These are phyloP conservation scores for Dermochelys coriacea DNA, from an alignment of 2,797 vertebrate genomes.

Conservation along the genomic window DNA sequence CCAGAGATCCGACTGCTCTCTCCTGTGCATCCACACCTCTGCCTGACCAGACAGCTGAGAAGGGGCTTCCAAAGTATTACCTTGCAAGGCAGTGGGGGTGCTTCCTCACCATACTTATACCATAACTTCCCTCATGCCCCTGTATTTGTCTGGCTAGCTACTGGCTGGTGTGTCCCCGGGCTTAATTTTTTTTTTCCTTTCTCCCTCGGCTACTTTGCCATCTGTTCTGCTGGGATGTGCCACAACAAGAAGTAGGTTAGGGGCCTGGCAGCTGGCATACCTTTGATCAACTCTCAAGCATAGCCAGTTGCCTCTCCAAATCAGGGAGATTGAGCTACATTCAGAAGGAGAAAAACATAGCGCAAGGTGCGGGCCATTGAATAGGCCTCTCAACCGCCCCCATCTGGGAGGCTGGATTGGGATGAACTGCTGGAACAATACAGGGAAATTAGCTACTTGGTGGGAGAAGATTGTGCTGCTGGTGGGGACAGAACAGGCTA, in stretches of 20 bases:
- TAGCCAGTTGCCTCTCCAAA: background rate
- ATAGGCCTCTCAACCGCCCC: background rate
- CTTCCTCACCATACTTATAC: background rate
- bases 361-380: background rate
- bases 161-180: background rate
- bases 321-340: background rate
- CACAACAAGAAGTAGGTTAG: background rate
- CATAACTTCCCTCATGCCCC: background rate
- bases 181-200: background rate
- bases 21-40: background rate
- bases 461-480: background rate
- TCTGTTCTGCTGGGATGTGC: background rate
- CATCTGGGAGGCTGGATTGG: background rate
- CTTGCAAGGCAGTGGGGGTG: background rate
- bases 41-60: background rate
- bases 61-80: background rate
- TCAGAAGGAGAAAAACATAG: background rate
- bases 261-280: rapidly evolving
- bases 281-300: background rate
- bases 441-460: background rate
- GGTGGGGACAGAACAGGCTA: background rate
- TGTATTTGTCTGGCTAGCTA: background rate
- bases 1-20: background rate
- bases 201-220: background rate
- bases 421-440: background rate